phyloP scores from a whole-genome alignment of 2,797 vertebrate genomes.

The Enteromius argenteus region DNA sequence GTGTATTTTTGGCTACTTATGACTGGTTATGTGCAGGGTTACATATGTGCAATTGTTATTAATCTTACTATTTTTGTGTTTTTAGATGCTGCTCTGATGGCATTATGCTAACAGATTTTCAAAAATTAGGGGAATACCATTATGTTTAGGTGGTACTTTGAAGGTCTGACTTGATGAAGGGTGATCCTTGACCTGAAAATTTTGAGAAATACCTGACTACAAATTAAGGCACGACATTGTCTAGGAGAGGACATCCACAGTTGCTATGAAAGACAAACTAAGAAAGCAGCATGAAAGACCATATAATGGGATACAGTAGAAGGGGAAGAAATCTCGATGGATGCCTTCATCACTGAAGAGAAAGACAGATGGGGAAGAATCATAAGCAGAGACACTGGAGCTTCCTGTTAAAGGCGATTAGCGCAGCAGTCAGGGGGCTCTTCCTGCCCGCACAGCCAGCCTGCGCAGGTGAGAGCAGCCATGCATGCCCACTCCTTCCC shows the following conservation, averaged over 20 bases:
- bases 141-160: background rate
- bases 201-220: background rate
- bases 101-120: background rate
- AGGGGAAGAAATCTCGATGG: conserved; percentile 42
- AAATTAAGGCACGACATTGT: conserved; percentile 65
- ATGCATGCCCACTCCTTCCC: conserved; percentile 42
- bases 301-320: conserved; percentile 49
- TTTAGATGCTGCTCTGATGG: background rate
- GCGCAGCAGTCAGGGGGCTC: conserved; percentile 38
- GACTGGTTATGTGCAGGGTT: too few relatives aligned
- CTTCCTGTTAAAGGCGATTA: conserved; percentile 53
- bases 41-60: background rate
- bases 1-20: too few relatives aligned
- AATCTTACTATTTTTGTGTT: background rate
- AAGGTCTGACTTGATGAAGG: background rate
- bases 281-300: conserved; percentile 41
- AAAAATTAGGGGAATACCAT: background rate
- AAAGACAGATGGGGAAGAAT: conserved; percentile 26
- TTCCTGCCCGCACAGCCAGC: conserved; percentile 43
- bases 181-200: background rate
- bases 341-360: conserved; percentile 38
- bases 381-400: conserved; percentile 35
- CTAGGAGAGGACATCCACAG: conserved; percentile 30
- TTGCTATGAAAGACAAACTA: conserved; percentile 57
- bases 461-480: conserved; percentile 44